A percentile compares a stretch with the other conserved stretches of the same genome.
Evolutionary conservation across 2,888 invertebrate genomes (phyloP).

Genomic region (Nomada lathburiana): DNA sequence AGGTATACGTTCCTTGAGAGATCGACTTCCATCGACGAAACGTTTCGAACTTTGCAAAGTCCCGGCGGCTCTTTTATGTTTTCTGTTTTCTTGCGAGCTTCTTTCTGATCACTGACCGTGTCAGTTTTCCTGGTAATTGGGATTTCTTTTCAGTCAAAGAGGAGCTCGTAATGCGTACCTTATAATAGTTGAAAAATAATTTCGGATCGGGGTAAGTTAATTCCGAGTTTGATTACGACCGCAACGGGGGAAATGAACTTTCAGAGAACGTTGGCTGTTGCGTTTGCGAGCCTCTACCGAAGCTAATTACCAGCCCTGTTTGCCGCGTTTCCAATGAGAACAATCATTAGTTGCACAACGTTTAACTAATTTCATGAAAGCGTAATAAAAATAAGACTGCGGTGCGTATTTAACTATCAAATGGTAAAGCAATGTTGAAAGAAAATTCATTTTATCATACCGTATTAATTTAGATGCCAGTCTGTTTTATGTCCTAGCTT

Average conservation of each 20-base stretch:
- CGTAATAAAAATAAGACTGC: too few species aligned
- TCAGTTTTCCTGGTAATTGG: slow-evolving; percentile 10
- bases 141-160: neutral
- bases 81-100: neutral
- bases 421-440: too few species aligned
- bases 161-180: neutral
- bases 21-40: slow-evolving; percentile 13
- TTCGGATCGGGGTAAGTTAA: neutral
- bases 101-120: slow-evolving; percentile 7
- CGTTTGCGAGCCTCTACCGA: neutral
- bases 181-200: neutral
- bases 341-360: too few species aligned
- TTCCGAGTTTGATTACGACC: neutral
- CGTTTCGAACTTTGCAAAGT: slow-evolving; percentile 28
- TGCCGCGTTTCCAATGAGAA: neutral
- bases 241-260: neutral
- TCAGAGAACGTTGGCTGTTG: neutral
- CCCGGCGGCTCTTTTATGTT: slow-evolving; percentile 12
- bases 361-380: too few species aligned
- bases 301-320: neutral
- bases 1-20: slow-evolving; percentile 45
- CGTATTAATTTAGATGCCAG: too few species aligned
- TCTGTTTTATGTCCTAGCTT: too few species aligned
- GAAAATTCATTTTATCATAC: too few species aligned
- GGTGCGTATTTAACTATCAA: too few species aligned